Evolutionary conservation across 2,797 vertebrate species (phyloP).

Genomic region (Clarias laeviceps): DNA sequence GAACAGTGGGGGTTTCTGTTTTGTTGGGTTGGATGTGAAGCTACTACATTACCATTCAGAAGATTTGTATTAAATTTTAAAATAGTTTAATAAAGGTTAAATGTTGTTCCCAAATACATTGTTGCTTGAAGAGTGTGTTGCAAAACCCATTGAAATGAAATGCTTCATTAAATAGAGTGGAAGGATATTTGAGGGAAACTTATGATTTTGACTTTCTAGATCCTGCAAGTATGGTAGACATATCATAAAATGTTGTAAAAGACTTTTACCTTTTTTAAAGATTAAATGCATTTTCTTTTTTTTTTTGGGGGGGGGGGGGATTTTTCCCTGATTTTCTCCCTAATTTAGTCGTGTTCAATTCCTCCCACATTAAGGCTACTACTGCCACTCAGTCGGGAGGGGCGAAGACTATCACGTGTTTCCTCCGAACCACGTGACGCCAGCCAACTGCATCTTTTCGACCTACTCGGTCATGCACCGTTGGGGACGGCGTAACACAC

Average conservation of each 20-base stretch:
- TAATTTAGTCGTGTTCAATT: no score
- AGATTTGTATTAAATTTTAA: not conserved
- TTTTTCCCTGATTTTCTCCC: no score
- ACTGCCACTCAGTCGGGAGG: no score
- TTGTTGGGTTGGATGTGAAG: not conserved
- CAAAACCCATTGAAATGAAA: not conserved
- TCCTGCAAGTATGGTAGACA: conserved; percentile 65
- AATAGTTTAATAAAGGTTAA: no score
- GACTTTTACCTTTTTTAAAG: not conserved
- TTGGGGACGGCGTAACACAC: no score
- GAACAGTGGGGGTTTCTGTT: not conserved
- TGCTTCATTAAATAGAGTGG: not conserved
- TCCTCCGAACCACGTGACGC: no score
- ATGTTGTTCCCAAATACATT: not conserved
- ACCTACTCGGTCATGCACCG: no score
- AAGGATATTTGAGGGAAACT: not conserved
- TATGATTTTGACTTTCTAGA: conserved; percentile 52
- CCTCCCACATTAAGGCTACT: no score
- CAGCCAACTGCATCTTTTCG: no score
- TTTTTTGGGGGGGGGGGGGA: no score
- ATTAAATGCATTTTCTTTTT: not conserved
- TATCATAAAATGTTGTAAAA: conserved; percentile 57
- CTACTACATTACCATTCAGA: not conserved
- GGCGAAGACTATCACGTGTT: no score
- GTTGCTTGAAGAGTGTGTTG: not conserved